These are phyloP conservation scores for Staurois parvus DNA, from an alignment of 2,797 vertebrate species.

Conservation along the genomic window DNA sequence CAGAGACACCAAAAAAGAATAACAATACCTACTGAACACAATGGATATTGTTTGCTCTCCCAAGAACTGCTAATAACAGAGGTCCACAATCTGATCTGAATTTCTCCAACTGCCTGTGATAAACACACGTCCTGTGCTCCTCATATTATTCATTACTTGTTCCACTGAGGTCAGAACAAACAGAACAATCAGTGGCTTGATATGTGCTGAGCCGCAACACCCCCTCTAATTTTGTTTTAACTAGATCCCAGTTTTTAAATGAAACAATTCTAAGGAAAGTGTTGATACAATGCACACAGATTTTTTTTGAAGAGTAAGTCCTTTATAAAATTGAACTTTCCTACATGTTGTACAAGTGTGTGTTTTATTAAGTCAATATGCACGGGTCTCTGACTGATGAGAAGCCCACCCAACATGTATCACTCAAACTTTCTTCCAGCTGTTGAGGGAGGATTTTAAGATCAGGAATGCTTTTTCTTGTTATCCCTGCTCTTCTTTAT, in stretches of 20 bases:
- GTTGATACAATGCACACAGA: constrained; percentile 24
- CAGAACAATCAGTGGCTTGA: constrained; percentile 15
- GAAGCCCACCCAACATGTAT: neutral
- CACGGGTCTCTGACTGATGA: constrained; percentile 1
- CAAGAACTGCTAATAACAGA: neutral
- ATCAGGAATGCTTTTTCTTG: neutral
- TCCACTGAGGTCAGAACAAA: constrained; percentile 2
- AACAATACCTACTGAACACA: neutral
- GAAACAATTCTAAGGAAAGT: constrained; percentile 35
- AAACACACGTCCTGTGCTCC: neutral
- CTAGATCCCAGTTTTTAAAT: constrained; percentile 21
- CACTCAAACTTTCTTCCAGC: neutral
- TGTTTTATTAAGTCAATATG: constrained; percentile 25
- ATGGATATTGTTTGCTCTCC: neutral
- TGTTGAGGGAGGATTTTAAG: neutral
- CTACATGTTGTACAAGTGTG: constrained; percentile 24
- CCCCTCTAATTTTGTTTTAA: constrained; percentile 28
- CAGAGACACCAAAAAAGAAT: neutral
- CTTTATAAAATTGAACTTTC: constrained; percentile 5
- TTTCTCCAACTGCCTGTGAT: neutral
- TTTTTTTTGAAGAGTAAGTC: constrained; percentile 20
- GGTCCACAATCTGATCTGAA: neutral
- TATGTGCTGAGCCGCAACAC: neutral
- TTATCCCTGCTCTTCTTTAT: too few species aligned
- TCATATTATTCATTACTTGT: constrained; percentile 22